Conservation (phyloP, 2,888 invertebrate genomes). For the Limnephilus lunatus region DNA sequence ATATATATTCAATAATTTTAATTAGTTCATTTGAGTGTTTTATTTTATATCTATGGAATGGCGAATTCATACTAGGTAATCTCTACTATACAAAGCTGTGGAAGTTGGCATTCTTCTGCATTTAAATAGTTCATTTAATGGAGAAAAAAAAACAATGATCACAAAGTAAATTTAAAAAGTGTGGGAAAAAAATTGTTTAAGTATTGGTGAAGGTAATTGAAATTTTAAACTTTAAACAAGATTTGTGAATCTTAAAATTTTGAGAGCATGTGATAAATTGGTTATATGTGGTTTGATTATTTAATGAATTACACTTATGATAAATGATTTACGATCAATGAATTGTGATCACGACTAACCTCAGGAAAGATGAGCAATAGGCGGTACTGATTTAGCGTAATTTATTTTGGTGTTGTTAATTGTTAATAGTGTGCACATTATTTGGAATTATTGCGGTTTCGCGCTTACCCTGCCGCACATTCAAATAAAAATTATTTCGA, state of each 20-base stretch:
- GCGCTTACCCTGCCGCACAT: not conserved
- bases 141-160: no score
- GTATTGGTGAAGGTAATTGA: not conserved
- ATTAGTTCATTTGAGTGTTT: no score
- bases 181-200: not conserved
- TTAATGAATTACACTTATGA: not conserved
- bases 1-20: not conserved
- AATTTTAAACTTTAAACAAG: no score
- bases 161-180: not conserved
- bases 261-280: no score
- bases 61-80: no score
- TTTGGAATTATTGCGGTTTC: not conserved
- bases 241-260: no score
- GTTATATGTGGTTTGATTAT: no score
- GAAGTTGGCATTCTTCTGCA: no score
- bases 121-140: no score
- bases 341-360: not conserved
- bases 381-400: not conserved
- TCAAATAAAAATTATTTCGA: not conserved
- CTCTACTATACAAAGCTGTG: no score
- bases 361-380: not conserved
- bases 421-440: not conserved
- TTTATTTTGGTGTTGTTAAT: not conserved
- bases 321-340: no score
- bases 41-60: no score